phyloP scores from a whole-genome alignment of 2,888 invertebrate species.

The Gari tellinella region DNA sequence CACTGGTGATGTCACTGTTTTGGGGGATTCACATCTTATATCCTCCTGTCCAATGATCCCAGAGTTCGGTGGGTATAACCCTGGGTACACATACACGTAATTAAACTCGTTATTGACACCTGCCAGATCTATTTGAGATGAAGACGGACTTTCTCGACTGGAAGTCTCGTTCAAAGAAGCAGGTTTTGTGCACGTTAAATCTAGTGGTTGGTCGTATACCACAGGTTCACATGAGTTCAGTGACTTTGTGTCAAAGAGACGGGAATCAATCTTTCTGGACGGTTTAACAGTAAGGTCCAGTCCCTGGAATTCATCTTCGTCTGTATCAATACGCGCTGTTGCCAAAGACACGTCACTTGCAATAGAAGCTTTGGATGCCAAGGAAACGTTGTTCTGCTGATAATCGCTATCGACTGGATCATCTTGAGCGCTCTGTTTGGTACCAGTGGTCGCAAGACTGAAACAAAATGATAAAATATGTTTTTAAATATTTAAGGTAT shows the following conservation, averaged over 20 bases:
- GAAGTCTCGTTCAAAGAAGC: constrained; percentile 10
- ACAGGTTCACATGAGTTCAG: constrained; percentile 16
- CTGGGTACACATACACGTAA: constrained; percentile 53
- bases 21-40: constrained; percentile 28
- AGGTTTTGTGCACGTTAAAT: constrained; percentile 46
- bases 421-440: background rate
- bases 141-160: constrained; percentile 29
- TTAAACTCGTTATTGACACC: constrained; percentile 43
- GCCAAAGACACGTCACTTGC: constrained; percentile 49
- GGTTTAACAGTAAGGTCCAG: constrained; percentile 40
- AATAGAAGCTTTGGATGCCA: constrained; percentile 34
- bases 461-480: background rate
- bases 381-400: constrained; percentile 38
- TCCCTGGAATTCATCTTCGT: constrained; percentile 53
- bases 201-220: constrained; percentile 40
- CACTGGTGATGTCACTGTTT: constrained; percentile 33
- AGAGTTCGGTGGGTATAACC: constrained; percentile 39
- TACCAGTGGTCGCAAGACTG: constrained; percentile 13
- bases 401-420: constrained; percentile 24
- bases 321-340: constrained; percentile 45
- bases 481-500: too few relatives aligned
- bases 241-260: constrained; percentile 45
- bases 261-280: constrained; percentile 39
- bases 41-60: constrained; percentile 31
- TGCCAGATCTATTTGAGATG: constrained; percentile 34